A percentile compares a stretch with the other conserved stretches of the same genome.
phyloP scores from a whole-genome alignment of 2,797 vertebrate genomes.

The Knipowitschia caucasica region DNA sequence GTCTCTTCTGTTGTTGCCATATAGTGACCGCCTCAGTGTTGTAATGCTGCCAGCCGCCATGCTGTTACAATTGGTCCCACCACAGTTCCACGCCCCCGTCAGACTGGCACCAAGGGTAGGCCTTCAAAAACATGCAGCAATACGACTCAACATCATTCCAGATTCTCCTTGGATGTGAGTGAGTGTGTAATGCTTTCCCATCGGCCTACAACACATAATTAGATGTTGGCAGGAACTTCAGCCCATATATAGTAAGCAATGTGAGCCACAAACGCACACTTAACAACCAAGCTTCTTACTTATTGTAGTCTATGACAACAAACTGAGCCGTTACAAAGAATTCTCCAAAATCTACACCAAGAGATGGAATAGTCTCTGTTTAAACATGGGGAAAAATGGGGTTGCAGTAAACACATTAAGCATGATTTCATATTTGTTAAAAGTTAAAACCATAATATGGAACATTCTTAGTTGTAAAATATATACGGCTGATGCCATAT shows the following conservation, averaged over 20 bases:
- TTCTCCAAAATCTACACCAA: constrained; percentile 33
- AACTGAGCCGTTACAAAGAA: constrained; percentile 38
- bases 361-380: background rate
- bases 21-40: constrained; percentile 38
- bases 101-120: constrained; percentile 67
- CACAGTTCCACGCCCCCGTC: constrained; percentile 57
- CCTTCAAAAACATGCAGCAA: constrained; percentile 62
- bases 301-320: constrained; percentile 62
- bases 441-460: too few relatives aligned
- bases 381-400: too few relatives aligned
- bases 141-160: constrained; percentile 67
- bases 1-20: constrained; percentile 6
- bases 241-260: constrained; percentile 72
- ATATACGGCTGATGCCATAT: too few relatives aligned
- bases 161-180: constrained; percentile 60
- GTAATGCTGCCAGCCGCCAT: constrained; percentile 38
- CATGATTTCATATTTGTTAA: too few relatives aligned
- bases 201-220: constrained; percentile 71
- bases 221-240: constrained; percentile 63
- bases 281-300: constrained; percentile 62
- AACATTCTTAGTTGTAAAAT: too few relatives aligned
- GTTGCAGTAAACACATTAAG: too few relatives aligned
- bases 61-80: constrained; percentile 57
- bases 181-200: constrained; percentile 62
- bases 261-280: constrained; percentile 66